These are phyloP conservation scores for Branchinecta lindahli DNA, from an alignment of 1,140 invertebrate genomes.

Conservation along the genomic window DNA sequence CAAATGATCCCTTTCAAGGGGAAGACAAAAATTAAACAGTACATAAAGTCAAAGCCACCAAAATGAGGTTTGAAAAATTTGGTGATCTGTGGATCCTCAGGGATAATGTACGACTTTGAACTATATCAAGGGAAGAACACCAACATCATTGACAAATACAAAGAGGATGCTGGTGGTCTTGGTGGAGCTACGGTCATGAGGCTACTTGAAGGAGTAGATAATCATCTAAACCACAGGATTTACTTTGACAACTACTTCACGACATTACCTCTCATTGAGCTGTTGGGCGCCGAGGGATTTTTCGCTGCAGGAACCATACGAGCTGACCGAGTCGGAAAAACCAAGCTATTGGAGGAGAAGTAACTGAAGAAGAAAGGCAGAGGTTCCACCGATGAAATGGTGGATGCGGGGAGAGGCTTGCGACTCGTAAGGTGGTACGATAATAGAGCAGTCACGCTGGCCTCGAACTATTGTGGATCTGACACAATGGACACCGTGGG, in stretches of 20 bases:
- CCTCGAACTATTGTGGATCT: conserved; percentile 30
- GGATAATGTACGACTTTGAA: too few species aligned
- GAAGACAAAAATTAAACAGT: too few species aligned
- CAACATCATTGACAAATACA: conserved; percentile 15
- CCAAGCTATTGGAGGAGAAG: conserved; percentile 20
- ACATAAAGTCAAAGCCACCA: too few species aligned
- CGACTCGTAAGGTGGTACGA: conserved; percentile 25
- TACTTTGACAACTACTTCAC: conserved; percentile 24
- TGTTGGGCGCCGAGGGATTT: conserved; percentile 15
- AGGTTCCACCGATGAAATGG: conserved; percentile 16
- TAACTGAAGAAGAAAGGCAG: conserved; percentile 20
- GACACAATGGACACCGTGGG: conserved; percentile 27
- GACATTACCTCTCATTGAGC: conserved; percentile 12
- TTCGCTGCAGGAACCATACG: conserved; percentile 20
- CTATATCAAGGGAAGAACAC: too few species aligned
- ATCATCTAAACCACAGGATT: conserved; percentile 13
- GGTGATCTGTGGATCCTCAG: too few species aligned
- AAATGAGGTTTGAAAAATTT: too few species aligned
- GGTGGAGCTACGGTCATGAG: conserved; percentile 12
- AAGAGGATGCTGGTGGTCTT: neutral
- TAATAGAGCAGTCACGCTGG: conserved; percentile 31
- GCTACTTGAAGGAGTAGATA: conserved; percentile 15
- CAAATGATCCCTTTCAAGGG: too few species aligned
- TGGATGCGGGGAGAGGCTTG: neutral
- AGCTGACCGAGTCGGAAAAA: conserved; percentile 18